phyloP scores from a whole-genome alignment of 2,888 invertebrate genomes.

The Lydus trimaculatus region DNA sequence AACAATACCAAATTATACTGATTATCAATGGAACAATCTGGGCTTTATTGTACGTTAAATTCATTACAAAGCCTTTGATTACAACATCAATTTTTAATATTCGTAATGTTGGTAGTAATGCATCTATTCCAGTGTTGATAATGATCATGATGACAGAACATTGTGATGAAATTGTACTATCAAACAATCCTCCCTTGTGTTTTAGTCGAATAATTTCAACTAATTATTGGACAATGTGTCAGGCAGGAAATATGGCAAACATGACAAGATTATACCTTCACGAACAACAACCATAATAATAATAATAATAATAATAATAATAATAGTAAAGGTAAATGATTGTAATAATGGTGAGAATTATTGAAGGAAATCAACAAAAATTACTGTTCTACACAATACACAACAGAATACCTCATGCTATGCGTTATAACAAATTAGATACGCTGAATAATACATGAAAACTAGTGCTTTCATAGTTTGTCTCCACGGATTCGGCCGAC shows the following conservation, averaged over 20 bases:
- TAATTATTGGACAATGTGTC: neutral
- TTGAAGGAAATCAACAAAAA: too few species aligned
- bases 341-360: too few species aligned
- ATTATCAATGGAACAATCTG: too few species aligned
- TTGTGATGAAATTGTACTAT: neutral
- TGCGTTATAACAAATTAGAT: too few species aligned
- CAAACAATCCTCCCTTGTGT: neutral
- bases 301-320: neutral
- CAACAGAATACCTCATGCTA: too few species aligned
- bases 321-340: neutral
- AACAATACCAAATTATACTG: too few species aligned
- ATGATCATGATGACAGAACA: neutral
- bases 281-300: neutral
- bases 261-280: neutral
- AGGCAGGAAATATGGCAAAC: neutral
- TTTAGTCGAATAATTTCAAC: neutral
- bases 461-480: too few species aligned
- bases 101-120: neutral
- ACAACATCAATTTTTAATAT: neutral
- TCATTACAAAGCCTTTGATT: too few species aligned
- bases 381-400: too few species aligned
- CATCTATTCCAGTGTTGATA: neutral
- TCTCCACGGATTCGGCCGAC: too few species aligned
- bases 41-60: too few species aligned
- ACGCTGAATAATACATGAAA: too few species aligned